Evolutionary conservation across 2,113 vertebrate genomes (phyloP).

Genomic region (Notiomystis cincta): DNA sequence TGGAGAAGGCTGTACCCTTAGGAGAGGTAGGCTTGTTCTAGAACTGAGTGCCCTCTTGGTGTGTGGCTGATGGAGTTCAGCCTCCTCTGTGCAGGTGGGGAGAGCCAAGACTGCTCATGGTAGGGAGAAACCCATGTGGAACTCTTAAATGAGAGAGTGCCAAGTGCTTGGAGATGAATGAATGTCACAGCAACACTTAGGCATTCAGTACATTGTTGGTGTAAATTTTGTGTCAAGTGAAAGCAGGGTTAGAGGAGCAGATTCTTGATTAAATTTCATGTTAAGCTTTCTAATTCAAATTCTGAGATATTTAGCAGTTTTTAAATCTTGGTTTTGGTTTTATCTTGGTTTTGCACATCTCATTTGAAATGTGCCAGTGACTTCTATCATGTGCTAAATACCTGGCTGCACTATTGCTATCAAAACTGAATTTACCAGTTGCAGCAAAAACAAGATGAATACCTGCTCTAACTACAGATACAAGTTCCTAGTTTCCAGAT

Average conservation of each 20-base stretch:
- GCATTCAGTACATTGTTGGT: not conserved
- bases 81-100: not conserved
- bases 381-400: not conserved
- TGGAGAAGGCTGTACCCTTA: not conserved
- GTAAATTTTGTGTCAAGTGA: not conserved
- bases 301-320: not conserved
- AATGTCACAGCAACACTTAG: not conserved
- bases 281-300: not conserved
- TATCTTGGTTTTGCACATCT: not conserved
- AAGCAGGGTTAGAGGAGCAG: not conserved
- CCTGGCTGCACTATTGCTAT: not conserved
- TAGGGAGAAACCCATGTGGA: not conserved
- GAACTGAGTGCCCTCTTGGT: accelerated
- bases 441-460: not conserved
- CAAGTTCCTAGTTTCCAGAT: not conserved
- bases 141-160: not conserved
- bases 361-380: not conserved
- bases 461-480: not conserved
- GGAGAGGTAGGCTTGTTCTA: not conserved
- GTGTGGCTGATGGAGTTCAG: not conserved
- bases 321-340: not conserved
- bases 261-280: not conserved
- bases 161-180: not conserved
- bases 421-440: not conserved
- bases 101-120: accelerated